Conservation (phyloP, 2,888 invertebrate genomes). For the Temnothorax ravouxi region DNA sequence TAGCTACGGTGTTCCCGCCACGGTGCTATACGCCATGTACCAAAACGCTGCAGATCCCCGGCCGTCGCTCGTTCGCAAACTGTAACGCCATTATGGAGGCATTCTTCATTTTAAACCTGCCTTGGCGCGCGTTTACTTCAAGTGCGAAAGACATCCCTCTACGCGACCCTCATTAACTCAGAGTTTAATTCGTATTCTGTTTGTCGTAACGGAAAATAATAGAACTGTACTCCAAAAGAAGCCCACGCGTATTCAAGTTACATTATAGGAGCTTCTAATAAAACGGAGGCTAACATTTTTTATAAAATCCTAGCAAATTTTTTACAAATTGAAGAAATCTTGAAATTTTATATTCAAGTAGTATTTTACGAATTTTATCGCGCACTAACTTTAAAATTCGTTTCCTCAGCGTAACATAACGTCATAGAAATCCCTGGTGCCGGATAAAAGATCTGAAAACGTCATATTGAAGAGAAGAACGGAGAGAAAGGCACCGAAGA, state of each 20-base stretch:
- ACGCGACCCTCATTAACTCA: not conserved
- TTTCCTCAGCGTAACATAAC: conserved; percentile 24
- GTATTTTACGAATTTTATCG: not conserved
- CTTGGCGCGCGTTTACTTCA: conserved; percentile 15
- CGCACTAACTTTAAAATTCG: not conserved
- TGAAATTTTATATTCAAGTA: not conserved
- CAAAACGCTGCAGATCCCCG: conserved; percentile 81
- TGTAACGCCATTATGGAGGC: conserved; percentile 58
- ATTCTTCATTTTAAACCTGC: conserved; percentile 60
- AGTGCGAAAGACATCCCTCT: not conserved
- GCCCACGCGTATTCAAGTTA: not conserved
- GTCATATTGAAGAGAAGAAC: conserved; percentile 37
- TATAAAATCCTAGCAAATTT: not conserved
- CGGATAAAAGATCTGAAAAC: conserved; percentile 48
- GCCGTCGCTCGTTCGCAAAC: conserved; percentile 62
- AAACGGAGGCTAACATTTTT: not conserved
- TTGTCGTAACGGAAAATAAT: conserved; percentile 19
- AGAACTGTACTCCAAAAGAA: not conserved
- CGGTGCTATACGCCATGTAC: conserved; percentile 83
- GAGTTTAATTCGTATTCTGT: conserved; percentile 3
- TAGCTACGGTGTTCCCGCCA: conserved; percentile 79
- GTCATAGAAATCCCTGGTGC: conserved; percentile 24
- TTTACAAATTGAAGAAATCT: not conserved
- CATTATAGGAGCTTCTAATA: not conserved
- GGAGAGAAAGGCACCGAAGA: conserved; percentile 19